Conservation (phyloP, 2,113 vertebrate species). For the Balaeniceps rex region DNA sequence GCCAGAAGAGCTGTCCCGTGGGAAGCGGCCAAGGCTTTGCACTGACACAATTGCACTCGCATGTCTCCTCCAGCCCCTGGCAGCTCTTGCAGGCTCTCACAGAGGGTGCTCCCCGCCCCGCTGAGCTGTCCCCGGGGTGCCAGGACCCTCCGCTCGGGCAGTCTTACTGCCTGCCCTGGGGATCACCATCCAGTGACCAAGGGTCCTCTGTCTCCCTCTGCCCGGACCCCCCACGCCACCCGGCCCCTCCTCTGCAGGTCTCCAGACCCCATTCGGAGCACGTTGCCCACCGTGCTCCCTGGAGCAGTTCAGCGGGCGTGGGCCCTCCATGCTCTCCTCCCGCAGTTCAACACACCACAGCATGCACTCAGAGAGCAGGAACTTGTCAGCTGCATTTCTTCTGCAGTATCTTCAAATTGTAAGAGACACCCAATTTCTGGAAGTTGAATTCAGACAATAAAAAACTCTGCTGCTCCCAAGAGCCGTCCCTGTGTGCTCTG, state of each 20-base stretch:
- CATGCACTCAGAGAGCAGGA: fast-evolving
- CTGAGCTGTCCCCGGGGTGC: fast-evolving
- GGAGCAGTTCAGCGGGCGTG: neutral
- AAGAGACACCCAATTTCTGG: neutral
- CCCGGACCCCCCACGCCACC: fast-evolving
- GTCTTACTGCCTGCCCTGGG: neutral
- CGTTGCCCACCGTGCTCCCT: fast-evolving
- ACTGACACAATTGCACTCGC: neutral
- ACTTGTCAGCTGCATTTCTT: neutral
- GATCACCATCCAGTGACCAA: neutral
- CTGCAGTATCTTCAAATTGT: neutral
- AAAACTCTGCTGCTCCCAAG: neutral
- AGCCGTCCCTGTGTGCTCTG: neutral
- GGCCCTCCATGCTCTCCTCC: neutral
- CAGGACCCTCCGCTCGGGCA: fast-evolving
- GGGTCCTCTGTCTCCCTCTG: neutral
- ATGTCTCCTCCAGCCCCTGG: neutral
- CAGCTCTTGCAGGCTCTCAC: neutral
- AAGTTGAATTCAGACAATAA: neutral
- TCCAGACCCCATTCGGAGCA: fast-evolving
- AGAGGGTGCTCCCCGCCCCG: neutral
- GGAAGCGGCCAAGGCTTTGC: neutral
- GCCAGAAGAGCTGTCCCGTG: neutral
- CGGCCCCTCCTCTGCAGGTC: neutral
- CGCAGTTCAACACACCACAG: neutral